Evolutionary conservation across 2,888 invertebrate species (phyloP), one percentile per base, ranked within the genome.

Genomic region (Yponomeuta evonymella): DNA sequence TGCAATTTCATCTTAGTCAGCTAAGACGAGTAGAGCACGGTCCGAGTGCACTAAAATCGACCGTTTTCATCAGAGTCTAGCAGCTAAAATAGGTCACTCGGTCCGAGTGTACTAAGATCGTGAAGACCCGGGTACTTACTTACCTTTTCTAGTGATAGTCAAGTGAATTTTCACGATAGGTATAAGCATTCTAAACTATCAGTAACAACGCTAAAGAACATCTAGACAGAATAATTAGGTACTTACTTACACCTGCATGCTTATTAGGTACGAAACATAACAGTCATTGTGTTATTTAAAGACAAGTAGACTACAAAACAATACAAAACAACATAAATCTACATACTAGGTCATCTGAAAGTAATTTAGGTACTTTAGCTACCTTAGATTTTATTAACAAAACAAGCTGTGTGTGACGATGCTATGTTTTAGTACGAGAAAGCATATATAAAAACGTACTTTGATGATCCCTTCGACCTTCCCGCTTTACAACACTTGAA

Each of bases 251-350:
- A 30, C 67, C 30, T 67, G 29, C 15, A 67, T 67, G 15, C 15
- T 68, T 66, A 30, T 66, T 66, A 29, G 29, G 6, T 33, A 67
- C 33, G 33, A 33, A 67, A 67, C 67, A n/a, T 33, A 4, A 67
- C 67, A 33, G 33, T 43, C 30, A 30, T 30, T 30, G 65, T 29
- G 33, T 65, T 30, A 29, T 65, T 64, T 65, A 30, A 29, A 65
- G 65, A 30, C 33, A 65, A 11, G 65, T 43, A 43, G 43, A 43
- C 3, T 43, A 43, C 43, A 43, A 43, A 43, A 43, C 43, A 15
- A 58, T 58, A 58, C 15, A 6, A 15, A 58, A 15, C 51, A 12
- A 15, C 43, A 43, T 8, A 8, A 5, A 43, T 43, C 43, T 43
- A 43, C 43, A 8, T 43, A 43, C 33, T 33, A 43, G 43, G 43